phyloP scores from a whole-genome alignment of 1,140 invertebrate genomes.

The Nasonia longicornis region DNA sequence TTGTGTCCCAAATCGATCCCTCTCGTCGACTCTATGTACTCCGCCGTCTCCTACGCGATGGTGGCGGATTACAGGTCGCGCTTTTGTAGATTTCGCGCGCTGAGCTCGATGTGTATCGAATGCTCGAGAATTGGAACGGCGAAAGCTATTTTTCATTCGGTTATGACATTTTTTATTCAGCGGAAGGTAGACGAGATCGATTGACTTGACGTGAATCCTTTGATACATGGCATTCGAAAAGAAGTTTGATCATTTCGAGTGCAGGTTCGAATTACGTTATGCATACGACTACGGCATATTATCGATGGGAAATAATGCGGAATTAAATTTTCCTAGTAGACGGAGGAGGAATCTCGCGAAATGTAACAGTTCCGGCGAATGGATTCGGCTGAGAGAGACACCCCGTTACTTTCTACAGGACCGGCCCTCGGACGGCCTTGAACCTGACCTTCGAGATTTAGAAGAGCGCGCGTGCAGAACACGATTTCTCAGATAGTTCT shows the following conservation, averaged over 20 bases:
- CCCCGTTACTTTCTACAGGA: constrained; percentile 30
- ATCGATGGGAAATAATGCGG: too few relatives aligned
- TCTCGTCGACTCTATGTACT: not conserved
- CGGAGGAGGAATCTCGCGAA: not conserved
- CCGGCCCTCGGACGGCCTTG: constrained; percentile 35
- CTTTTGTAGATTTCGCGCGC: not conserved
- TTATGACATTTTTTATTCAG: not conserved
- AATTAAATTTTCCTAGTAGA: not conserved
- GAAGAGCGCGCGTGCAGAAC: not conserved
- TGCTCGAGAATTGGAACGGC: not conserved
- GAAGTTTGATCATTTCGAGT: not conserved
- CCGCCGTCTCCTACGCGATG: not conserved
- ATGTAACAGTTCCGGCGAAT: not conserved
- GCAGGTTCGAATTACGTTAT: too few relatives aligned
- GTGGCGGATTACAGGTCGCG: not conserved
- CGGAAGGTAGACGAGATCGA: not conserved
- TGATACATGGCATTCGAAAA: not conserved
- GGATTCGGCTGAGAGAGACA: not conserved
- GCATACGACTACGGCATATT: too few relatives aligned
- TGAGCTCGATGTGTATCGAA: not conserved
- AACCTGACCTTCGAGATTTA: constrained; percentile 41
- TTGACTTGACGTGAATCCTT: not conserved
- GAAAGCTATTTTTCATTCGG: not conserved
- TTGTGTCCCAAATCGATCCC: not conserved
- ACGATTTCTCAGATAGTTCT: not conserved